Conservation (phyloP, 2,797 vertebrate genomes). For the Thripadectes ignobilis region DNA sequence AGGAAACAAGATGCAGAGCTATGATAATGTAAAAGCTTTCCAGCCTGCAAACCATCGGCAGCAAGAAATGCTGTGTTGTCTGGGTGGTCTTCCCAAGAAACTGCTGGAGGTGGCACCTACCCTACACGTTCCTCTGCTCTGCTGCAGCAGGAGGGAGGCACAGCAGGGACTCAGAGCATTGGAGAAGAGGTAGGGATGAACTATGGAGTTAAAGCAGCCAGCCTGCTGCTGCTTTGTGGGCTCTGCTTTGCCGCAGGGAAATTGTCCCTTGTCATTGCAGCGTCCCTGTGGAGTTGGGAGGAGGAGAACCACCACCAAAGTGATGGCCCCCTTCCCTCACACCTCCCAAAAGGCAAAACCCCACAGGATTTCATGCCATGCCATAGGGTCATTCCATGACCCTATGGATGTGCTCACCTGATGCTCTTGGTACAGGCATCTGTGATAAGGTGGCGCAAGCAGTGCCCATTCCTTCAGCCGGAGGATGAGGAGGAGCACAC, state of each 20-base stretch:
- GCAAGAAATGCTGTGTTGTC: neutral
- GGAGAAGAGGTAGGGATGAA: neutral
- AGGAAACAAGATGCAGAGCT: neutral
- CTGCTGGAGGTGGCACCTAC: neutral
- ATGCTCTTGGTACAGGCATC: rapidly evolving
- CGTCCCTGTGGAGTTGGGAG: rapidly evolving
- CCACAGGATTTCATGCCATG: neutral
- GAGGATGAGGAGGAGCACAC: neutral
- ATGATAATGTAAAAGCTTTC: rapidly evolving
- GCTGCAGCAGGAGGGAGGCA: neutral
- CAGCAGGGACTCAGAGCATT: neutral
- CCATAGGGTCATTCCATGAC: too few species aligned
- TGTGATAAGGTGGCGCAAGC: neutral
- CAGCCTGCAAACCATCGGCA: neutral
- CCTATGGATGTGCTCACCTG: rapidly evolving
- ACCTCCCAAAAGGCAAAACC: neutral
- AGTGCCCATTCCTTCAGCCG: rapidly evolving
- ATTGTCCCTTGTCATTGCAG: neutral
- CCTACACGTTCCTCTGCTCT: neutral
- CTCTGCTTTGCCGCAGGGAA: neutral
- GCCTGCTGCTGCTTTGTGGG: neutral
- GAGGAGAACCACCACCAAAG: neutral
- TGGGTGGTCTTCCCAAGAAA: neutral
- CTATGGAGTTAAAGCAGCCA: neutral
- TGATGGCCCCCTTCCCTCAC: neutral